Base-by-base conservation (phyloP, 2,797 vertebrate genomes). In the Cynopterus sphinx region DNA sequence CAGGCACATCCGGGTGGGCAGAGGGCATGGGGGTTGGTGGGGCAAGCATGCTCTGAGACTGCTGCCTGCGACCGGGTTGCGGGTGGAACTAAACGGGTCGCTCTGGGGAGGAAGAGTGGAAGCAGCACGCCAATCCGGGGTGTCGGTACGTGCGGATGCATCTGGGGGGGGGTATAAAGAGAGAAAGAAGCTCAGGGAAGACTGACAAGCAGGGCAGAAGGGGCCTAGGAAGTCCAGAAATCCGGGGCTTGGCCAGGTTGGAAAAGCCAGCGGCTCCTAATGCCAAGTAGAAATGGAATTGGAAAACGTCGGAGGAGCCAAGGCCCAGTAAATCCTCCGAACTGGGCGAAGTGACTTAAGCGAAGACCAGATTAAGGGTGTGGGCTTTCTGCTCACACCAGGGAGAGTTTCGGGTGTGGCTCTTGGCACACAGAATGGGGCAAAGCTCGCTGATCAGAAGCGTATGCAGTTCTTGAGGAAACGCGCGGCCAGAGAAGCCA, bases 1-100 rank as follows among this genome's bases (percentile, higher is more conserved):
- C 19, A 57, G 43, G 63, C 26, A 9, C 0, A n/a, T 36, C 6
- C 28, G 4, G 26, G 21, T 13, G 21, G 15, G 41, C 0, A 0
- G n/a, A 22, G 46, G 49, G 24, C 86, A 28, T 46, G 22, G 8
- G 46, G 3, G 28, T 46, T 36, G 43, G 2, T 12, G 85, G 77
- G n/a, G 43, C 15, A 59, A 75, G 26, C 9, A 21, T 83, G 61
- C 67, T 53, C 82, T 49, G 12, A 51, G 33, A 53, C 49, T 1
- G 1, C 7, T 10, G 28, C 61, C 39, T 6, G 0, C 22, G 49
- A 49, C 6, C 1, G n/a, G 22, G 2, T 13, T 9, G 65, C 26
- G 28, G 46, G 19, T 28, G 57, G 24, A 41, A 24, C 21, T 3
- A 11, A 63, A 59, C 24, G 15, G 67, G 11, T 0, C n/a, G 63